phyloP scores from a whole-genome alignment of 2,113 vertebrate species.

The Erpornis zantholeuca region DNA sequence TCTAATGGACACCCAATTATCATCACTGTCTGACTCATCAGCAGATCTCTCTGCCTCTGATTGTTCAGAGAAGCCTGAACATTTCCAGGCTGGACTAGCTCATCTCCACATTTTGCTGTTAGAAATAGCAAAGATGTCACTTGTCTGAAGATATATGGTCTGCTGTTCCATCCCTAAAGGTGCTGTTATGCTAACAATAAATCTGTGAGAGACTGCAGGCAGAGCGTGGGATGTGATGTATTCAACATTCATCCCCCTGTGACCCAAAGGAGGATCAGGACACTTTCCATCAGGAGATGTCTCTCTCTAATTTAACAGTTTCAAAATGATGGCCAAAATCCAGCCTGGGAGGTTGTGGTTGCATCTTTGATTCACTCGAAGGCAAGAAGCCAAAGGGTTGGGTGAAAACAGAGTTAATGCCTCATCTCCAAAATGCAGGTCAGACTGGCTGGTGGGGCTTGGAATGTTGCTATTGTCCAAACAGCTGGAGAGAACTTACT shows the following conservation, averaged over 20 bases:
- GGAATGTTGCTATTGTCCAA: background rate
- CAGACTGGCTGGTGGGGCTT: background rate
- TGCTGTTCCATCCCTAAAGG: slow-evolving; percentile 54
- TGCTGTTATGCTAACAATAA: slow-evolving; percentile 55
- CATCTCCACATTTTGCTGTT: slow-evolving; percentile 12
- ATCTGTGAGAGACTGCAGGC: slow-evolving; percentile 37
- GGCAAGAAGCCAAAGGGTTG: background rate
- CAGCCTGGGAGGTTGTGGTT: background rate
- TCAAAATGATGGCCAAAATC: background rate
- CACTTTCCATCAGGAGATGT: slow-evolving; percentile 14
- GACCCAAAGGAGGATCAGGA: slow-evolving; percentile 38
- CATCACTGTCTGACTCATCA: background rate
- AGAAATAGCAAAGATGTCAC: slow-evolving; percentile 64
- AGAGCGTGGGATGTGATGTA: slow-evolving; percentile 11
- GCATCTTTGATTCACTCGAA: background rate
- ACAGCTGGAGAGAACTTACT: background rate
- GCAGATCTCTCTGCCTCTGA: background rate
- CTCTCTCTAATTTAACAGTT: background rate
- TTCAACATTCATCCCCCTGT: slow-evolving; percentile 54
- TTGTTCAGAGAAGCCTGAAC: background rate
- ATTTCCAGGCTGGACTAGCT: slow-evolving; percentile 30
- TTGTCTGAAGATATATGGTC: slow-evolving; percentile 58
- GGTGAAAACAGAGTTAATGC: background rate
- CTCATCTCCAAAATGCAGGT: background rate
- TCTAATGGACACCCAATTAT: background rate